Base-by-base conservation (phyloP, 2,113 vertebrate species). In the Peucedramus taeniatus region DNA sequence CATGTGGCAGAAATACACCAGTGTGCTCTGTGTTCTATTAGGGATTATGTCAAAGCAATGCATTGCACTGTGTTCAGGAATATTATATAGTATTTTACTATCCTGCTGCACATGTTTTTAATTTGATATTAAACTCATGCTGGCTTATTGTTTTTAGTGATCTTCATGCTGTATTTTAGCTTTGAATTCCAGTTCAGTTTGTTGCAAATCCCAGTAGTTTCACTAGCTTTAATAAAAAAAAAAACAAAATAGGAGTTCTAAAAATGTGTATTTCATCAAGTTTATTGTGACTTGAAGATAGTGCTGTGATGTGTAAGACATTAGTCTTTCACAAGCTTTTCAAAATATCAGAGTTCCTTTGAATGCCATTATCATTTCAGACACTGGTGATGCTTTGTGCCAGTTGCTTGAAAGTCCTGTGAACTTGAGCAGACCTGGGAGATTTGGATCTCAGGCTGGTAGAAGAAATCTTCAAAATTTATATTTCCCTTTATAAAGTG, bases 141-240 rank as follows among this genome's bases (percentile, higher is more conserved):
- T 97, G 96, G 76, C 88, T 96, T 97, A 97, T 96, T 96, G 94
- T 94, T 97, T 92, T 97, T 65, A 96, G 88, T 93, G 95, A 95
- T 96, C 92, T 68, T 95, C 66, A 59, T 97, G 78, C 70, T 72
- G 23, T 83, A 89, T 92, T 97, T 98, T 92, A 96, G 86, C 75
- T 98, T 89, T 92, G 89, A 93, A 94, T 94, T 97, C 49, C 87
- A 92, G 47, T 84, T 81, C 71, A 91, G 81, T 92, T 91, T 96
- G 68, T 97, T 96, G 71, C 89, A 95, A 83, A 95, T 84, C 65
- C 72, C 49, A 39, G 53, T 49, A 94, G 64, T 88, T 94, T 90
- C 50, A 90, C 47, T 91, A 74, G 21, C 54, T 85, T 71, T 84
- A 63, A 54, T 11, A 23, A 42, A 40, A 70, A 78, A 40, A 33